Percentiles rank a stretch among this genome's conserved stretches.
These are phyloP conservation scores for Poecile atricapillus DNA, from an alignment of 2,113 vertebrate species.

Conservation along the genomic window DNA sequence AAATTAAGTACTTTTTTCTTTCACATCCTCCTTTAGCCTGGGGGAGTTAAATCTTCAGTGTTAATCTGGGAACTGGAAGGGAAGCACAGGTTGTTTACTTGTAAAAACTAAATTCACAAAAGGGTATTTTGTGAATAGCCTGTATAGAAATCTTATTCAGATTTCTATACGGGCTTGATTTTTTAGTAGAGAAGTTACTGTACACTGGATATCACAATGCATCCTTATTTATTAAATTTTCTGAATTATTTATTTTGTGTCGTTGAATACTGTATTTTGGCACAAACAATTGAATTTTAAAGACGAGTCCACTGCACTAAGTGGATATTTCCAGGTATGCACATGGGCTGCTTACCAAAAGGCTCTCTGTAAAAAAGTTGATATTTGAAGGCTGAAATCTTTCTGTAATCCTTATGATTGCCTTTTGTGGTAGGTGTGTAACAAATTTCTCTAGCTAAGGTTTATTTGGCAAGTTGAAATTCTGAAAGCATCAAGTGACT, in stretches of 20 bases:
- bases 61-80: neutral
- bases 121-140: too few species aligned
- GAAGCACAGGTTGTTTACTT: neutral
- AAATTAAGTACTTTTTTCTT: neutral
- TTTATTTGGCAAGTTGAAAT: neutral
- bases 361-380: neutral
- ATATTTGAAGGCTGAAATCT: neutral
- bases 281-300: neutral
- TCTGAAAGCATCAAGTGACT: neutral
- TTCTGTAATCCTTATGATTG: neutral
- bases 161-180: neutral
- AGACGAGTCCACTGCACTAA: neutral
- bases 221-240: slow-evolving; percentile 49
- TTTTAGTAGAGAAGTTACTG: neutral
- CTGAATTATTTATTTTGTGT: slow-evolving; percentile 66
- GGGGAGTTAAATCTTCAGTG: neutral
- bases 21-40: neutral
- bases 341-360: neutral
- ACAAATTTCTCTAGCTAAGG: neutral
- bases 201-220: slow-evolving; percentile 9
- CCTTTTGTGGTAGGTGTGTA: neutral
- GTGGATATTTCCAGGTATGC: neutral
- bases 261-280: slow-evolving; percentile 48
- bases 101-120: neutral
- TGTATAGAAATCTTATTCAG: too few species aligned